Evolutionary conservation across 2,888 invertebrate genomes (phyloP).

Genomic region (Troides oblongomaculatus): DNA sequence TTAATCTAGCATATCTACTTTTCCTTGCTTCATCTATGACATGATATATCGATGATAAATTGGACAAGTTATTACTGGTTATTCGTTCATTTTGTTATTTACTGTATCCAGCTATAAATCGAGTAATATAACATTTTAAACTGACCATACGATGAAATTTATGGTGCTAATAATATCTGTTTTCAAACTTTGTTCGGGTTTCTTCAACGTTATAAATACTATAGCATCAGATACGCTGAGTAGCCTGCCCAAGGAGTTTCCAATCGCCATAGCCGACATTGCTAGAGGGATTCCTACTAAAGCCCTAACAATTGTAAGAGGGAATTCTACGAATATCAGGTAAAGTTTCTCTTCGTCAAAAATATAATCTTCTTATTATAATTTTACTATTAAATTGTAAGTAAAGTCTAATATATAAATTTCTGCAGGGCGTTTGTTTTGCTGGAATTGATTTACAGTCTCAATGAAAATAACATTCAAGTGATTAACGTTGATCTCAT

Average conservation of each 20-base stretch:
- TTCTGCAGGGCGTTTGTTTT: conserved; percentile 52
- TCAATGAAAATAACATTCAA: conserved; percentile 57
- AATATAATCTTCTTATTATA: background rate
- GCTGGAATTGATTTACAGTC: conserved; percentile 50
- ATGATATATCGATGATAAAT: background rate
- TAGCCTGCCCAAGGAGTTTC: conserved; percentile 56
- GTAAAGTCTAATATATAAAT: background rate
- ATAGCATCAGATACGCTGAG: conserved; percentile 51
- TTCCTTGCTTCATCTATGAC: background rate
- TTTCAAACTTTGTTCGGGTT: conserved; percentile 35
- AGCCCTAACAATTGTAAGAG: conserved; percentile 61
- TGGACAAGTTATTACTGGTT: background rate
- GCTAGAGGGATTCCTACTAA: conserved; percentile 61
- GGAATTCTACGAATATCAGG: conserved; percentile 68
- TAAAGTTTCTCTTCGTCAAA: conserved; percentile 35
- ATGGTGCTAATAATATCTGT: background rate
- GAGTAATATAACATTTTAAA: background rate
- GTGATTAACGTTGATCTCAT: conserved; percentile 60
- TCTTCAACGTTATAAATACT: conserved; percentile 54
- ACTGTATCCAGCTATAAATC: background rate
- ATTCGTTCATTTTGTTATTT: background rate
- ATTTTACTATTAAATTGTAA: no score
- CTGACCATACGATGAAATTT: background rate
- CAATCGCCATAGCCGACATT: conserved; percentile 67
- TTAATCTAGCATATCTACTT: no score